Evolutionary conservation across 2,888 invertebrate genomes (phyloP).

Genomic region (Sturmia bella): DNA sequence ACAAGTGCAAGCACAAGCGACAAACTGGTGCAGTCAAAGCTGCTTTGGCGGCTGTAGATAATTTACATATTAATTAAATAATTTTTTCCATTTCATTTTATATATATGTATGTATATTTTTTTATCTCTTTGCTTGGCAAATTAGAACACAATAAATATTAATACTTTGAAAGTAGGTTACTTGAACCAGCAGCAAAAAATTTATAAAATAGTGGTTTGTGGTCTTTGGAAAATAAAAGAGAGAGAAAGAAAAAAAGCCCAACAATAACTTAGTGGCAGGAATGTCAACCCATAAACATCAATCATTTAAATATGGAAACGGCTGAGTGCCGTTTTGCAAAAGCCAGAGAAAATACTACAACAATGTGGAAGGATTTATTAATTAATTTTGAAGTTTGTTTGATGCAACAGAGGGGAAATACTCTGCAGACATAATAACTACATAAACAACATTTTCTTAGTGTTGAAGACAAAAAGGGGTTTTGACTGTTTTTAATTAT

Average conservation of each 20-base stretch:
- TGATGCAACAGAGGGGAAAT: neutral
- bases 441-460: too few species aligned
- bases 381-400: neutral
- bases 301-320: conserved; percentile 16
- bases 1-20: neutral
- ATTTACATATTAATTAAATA: conserved; percentile 68
- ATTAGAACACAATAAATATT: conserved; percentile 37
- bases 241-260: neutral
- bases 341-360: neutral
- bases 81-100: too few species aligned
- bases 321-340: neutral
- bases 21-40: neutral
- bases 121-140: conserved; percentile 35
- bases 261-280: neutral
- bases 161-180: conserved; percentile 52
- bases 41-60: conserved; percentile 46
- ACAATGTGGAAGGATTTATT: neutral
- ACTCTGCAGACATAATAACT: too few species aligned
- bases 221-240: neutral
- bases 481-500: too few species aligned
- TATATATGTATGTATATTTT: conserved; percentile 15
- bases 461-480: too few species aligned
- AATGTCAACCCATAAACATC: conserved; percentile 52
- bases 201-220: conserved; percentile 4
- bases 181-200: conserved; percentile 31